Base-by-base conservation (phyloP, 2,797 vertebrate genomes). In the Novumbra hubbsi region DNA sequence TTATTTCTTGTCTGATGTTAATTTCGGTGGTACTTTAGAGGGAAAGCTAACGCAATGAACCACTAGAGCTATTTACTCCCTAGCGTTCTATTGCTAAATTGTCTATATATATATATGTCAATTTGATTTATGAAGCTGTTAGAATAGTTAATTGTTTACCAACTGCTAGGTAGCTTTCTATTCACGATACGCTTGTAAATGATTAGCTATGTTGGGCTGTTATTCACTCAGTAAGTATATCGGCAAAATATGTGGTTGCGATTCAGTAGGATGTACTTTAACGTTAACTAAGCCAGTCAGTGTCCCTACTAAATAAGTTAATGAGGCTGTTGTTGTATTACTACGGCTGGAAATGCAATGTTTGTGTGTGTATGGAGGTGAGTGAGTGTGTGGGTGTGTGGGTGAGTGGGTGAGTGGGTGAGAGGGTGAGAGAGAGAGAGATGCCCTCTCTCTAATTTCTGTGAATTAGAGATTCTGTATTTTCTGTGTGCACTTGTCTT, bases 361-460 rank as follows among this genome's bases (percentile, higher is more conserved):
- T 57, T 0, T 72, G 57, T 21, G 8, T 21, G 57, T 60, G 38
- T 45, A 45, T 41, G 8, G 27, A 67, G 52, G 1, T 71, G 66
- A 52, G 0, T 17, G 19, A 14, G 66, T 12, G 34, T 9, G 30
- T 41, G 17, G 63, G 38, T 67, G 21, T 11, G 41, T 55, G 48
- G 32, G 41, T 11, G 70, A 24, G 52, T 72, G 50, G 34, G 27
- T 69, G 72, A n/a, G 74, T 48, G 45, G 28, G 14, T 55, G 71
- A 32, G 67, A 62, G 57, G 30, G 63, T 32, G 64, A 34, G 63
- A 57, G 50, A 45, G n/a, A 21, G 65, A 45, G 50, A 32, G 52
- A 17, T 6, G 9, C 38, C 30, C 38, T 19, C 15, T 28, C 41
- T 3, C 52, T 45, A 45, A 16, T 16, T 27, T 48, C n/a, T 72